Evolutionary conservation across 2,888 invertebrate species (phyloP).

Genomic region (Tipula unca): DNA sequence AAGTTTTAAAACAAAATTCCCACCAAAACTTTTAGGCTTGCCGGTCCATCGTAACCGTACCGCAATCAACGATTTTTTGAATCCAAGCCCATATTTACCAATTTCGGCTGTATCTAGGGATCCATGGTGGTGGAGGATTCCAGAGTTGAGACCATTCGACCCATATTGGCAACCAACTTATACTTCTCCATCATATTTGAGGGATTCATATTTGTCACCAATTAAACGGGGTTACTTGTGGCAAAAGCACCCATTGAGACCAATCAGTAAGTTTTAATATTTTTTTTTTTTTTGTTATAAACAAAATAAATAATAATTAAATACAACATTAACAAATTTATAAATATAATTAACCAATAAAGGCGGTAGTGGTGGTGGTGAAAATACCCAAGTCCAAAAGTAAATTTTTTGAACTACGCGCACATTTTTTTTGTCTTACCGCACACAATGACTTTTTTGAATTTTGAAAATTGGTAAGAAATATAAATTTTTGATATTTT

Average conservation of each 20-base stretch:
- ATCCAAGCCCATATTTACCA: conserved; percentile 69
- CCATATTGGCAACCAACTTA: conserved; percentile 56
- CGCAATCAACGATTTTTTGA: conserved; percentile 57
- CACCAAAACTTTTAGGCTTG: conserved; percentile 44
- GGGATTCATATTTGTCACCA: conserved; percentile 84
- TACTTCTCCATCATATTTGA: conserved; percentile 63
- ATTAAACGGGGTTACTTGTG: conserved; percentile 86
- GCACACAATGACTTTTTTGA: neutral
- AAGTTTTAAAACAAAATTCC: neutral
- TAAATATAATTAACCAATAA: neutral
- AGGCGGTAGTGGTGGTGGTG: neutral
- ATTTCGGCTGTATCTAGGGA: conserved; percentile 74
- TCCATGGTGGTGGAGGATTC: conserved; percentile 85
- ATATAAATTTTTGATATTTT: neutral
- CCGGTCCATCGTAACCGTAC: conserved; percentile 48
- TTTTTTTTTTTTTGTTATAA: neutral
- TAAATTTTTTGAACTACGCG: neutral
- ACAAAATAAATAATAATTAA: neutral
- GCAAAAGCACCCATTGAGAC: conserved; percentile 85
- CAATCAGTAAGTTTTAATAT: conserved; percentile 68
- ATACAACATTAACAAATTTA: neutral
- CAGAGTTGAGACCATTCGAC: conserved; percentile 68
- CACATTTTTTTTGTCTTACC: neutral
- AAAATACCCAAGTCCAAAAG: neutral
- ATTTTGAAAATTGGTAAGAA: neutral